A percentile compares a stretch with the other conserved stretches of the same genome.
Evolutionary conservation across 2,888 invertebrate genomes (phyloP).

Genomic region (Tigriopus californicus): DNA sequence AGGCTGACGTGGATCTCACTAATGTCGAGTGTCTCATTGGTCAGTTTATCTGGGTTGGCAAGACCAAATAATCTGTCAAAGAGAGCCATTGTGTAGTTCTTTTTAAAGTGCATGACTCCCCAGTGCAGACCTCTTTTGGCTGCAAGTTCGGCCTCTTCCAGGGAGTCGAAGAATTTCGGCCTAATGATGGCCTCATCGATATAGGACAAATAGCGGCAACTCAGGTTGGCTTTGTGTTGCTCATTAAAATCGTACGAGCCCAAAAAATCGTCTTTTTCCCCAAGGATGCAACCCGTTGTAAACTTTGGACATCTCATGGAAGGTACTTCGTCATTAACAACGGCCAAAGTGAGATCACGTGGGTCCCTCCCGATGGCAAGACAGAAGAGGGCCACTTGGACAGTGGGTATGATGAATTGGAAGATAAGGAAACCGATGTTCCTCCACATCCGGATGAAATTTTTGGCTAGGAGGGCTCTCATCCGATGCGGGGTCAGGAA

Average conservation of each 20-base stretch:
- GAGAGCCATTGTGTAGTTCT: conserved; percentile 25
- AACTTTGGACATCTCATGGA: neutral
- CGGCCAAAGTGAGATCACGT: conserved; percentile 23
- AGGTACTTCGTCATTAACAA: conserved; percentile 24
- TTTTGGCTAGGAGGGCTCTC: conserved; percentile 57
- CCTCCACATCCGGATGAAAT: conserved; percentile 75
- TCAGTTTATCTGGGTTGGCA: neutral
- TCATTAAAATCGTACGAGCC: neutral
- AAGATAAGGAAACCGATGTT: conserved; percentile 46
- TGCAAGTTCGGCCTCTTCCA: conserved; percentile 18
- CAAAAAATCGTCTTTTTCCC: neutral
- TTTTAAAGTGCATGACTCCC: conserved; percentile 26
- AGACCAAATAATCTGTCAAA: conserved; percentile 17
- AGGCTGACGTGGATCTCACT: conserved; percentile 22
- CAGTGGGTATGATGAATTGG: conserved; percentile 27
- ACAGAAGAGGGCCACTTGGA: conserved; percentile 28
- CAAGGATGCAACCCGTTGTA: neutral
- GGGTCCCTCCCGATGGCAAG: conserved; percentile 22
- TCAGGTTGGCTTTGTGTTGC: neutral
- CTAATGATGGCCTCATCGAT: neutral
- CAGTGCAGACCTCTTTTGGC: conserved; percentile 25
- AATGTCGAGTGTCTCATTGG: conserved; percentile 21
- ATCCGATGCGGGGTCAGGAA: conserved; percentile 13
- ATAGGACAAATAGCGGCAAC: neutral
- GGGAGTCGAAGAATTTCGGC: neutral